Evolutionary conservation across 2,888 invertebrate species (phyloP).

Genomic region (Drosophila flavopinicola): DNA sequence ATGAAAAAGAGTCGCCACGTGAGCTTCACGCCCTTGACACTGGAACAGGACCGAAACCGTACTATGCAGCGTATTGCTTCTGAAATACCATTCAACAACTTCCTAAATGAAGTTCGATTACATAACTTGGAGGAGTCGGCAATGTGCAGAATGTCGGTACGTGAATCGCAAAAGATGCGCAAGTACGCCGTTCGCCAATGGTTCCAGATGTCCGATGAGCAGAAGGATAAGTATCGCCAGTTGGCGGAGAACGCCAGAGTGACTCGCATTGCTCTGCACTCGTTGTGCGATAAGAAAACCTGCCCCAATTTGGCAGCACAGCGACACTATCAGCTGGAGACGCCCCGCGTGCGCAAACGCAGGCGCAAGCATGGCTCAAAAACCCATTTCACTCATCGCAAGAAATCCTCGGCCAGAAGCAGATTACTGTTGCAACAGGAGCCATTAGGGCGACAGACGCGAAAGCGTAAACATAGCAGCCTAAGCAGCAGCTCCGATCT

Average conservation of each 20-base stretch:
- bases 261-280: neutral
- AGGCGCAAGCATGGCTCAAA: no score
- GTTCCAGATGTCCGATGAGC: neutral
- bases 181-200: neutral
- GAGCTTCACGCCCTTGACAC: neutral
- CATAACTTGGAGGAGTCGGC: neutral
- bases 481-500: no score
- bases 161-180: slow-evolving; percentile 10
- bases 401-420: no score
- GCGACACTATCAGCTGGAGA: no score
- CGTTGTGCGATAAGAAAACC: neutral
- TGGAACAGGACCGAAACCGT: neutral
- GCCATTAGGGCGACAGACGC: no score
- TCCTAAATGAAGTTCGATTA: slow-evolving; percentile 24
- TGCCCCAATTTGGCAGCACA: neutral
- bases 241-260: slow-evolving; percentile 5
- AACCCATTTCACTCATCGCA: no score
- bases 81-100: slow-evolving; percentile 23
- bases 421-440: no score
- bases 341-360: no score
- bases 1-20: no score
- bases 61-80: slow-evolving; percentile 23
- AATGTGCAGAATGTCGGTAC: neutral
- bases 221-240: slow-evolving; percentile 6
- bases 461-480: no score